These are phyloP conservation scores for Apodemia mormo DNA, from an alignment of 2,888 invertebrate genomes.

Conservation along the genomic window DNA sequence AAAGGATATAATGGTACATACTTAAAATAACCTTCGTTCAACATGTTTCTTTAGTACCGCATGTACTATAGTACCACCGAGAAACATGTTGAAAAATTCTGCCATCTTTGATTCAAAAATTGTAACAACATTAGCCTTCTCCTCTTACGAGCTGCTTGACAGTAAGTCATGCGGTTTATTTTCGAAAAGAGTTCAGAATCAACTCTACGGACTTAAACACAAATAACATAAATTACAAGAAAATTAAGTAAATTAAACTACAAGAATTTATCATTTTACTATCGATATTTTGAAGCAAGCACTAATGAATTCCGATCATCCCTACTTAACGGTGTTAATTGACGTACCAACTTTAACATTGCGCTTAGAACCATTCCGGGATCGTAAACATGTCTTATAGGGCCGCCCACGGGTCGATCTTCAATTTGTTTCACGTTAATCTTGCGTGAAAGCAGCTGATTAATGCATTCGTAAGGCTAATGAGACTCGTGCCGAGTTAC, in stretches of 20 bases:
- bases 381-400: conserved; percentile 58
- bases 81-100: too few species aligned
- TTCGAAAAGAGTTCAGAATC: too few species aligned
- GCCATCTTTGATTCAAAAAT: too few species aligned
- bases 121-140: too few species aligned
- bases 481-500: conserved; percentile 62
- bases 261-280: not conserved
- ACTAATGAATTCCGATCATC: conserved; percentile 33
- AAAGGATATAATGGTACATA: too few species aligned
- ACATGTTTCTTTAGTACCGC: too few species aligned
- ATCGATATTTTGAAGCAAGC: not conserved
- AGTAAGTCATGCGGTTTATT: too few species aligned
- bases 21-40: too few species aligned
- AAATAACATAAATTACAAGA: too few species aligned
- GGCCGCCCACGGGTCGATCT: conserved; percentile 58
- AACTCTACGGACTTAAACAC: too few species aligned
- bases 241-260: not conserved
- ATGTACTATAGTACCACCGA: too few species aligned
- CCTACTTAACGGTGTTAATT: conserved; percentile 49
- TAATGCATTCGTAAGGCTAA: conserved; percentile 69
- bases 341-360: conserved; percentile 51
- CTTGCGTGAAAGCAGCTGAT: conserved; percentile 64
- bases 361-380: conserved; percentile 44
- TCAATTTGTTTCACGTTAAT: conserved; percentile 75
- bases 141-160: too few species aligned